Evolutionary conservation across 2,797 vertebrate species (phyloP), one percentile per base, ranked within the genome.

Genomic region (Alosa sapidissima): DNA sequence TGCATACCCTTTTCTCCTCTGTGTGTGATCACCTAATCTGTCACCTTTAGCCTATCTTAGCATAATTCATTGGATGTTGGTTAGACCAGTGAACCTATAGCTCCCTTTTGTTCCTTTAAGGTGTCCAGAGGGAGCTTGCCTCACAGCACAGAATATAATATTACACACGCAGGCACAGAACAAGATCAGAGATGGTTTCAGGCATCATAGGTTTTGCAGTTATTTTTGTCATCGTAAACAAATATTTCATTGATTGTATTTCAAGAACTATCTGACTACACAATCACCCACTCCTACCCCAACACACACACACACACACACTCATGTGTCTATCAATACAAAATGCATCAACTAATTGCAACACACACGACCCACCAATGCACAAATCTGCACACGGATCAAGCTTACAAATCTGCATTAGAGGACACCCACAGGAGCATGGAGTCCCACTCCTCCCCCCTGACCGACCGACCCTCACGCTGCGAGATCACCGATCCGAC

Each of bases 401-500:
- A 65, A 24, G 60, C 24, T 7, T 65, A 65, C 60, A 28, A 7
- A 65, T 28, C n/a, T 65, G 60, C 24, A 65, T 65, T 65, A 65
- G 60, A 24, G 8, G 60, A 28, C 21, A 28, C 4, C 7, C 62
- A 28, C n/a, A 65, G 24, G n/a, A 9, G 62, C 8, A 36, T 3
- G 13, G 13, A 21, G 16, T 5, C 16, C 16, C 55, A 21, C 19
- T 5, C 19, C 16, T 19, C 16, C 19, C 16, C 14, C 52, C 52
- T 3, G 1, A 41, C 41, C 41, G 41, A 41, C 41, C 41, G 41
- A 41, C 41, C 52, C 14, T 54, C 33, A 5, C 36, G 16, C 33
- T 14, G 9, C 24, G 0, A 11, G 9, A 65, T 65, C 24, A 65
- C 62, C 62, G 86, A 90, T 81, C 85, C 82, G 52, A 13, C 1